Evolutionary conservation across 92 coral and sea anemone species (phyloP).

Genomic region (Diadumene lineata): DNA sequence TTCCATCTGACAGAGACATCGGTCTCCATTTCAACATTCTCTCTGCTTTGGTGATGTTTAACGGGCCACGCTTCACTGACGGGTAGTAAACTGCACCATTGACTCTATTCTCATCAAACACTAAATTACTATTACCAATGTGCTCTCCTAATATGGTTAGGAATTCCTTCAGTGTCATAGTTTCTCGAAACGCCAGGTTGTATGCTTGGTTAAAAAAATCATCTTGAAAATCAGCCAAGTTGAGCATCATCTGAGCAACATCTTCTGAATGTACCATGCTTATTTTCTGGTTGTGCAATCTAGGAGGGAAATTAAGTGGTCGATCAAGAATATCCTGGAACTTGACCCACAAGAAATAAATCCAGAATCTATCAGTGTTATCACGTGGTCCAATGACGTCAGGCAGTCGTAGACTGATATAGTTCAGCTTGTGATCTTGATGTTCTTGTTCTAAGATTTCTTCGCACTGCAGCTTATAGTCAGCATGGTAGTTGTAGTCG

Average conservation of each 20-base stretch:
- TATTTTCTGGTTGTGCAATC: slow-evolving; percentile 60
- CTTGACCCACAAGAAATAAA: slow-evolving; percentile 85
- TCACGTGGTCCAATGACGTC: slow-evolving; percentile 98
- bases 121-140: slow-evolving; percentile 63
- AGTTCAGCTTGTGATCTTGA: slow-evolving; percentile 50
- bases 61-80: slow-evolving; percentile 85
- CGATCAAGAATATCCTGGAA: slow-evolving; percentile 73
- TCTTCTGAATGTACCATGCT: slow-evolving; percentile 84
- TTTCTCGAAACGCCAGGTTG: slow-evolving; percentile 82
- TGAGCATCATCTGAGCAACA: slow-evolving; percentile 58
- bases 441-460: slow-evolving; percentile 71
- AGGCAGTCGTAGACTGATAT: slow-evolving; percentile 84
- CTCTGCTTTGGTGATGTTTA: slow-evolving; percentile 76
- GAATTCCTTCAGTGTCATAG: slow-evolving; percentile 73
- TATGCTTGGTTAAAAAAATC: slow-evolving; percentile 67
- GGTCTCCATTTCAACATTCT: slow-evolving; percentile 76
- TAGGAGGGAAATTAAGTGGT: slow-evolving; percentile 65
- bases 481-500: slow-evolving; percentile 48
- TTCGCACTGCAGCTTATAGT: slow-evolving; percentile 76
- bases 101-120: slow-evolving; percentile 59
- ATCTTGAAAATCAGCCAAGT: slow-evolving; percentile 42
- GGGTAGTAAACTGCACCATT: slow-evolving; percentile 65
- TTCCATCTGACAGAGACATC: slow-evolving; percentile 41
- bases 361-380: slow-evolving; percentile 93
- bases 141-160: slow-evolving; percentile 63